Conservation (phyloP, 2,113 vertebrate genomes). For the Osmerus mordax region DNA sequence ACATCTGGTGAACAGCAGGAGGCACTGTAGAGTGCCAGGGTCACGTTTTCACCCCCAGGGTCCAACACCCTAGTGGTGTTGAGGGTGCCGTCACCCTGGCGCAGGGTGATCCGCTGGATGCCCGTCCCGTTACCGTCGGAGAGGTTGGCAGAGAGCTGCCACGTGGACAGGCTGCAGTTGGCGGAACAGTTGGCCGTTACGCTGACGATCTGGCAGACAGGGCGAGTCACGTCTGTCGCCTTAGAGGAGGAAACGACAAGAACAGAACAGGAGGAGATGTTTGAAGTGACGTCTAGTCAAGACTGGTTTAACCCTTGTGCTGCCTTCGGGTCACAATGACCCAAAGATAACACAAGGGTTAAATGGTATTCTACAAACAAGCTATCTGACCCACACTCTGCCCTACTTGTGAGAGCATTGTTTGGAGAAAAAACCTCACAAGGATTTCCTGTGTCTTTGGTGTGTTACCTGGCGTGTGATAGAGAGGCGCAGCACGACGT, state of each 20-base stretch:
- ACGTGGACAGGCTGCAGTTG: constrained; percentile 36
- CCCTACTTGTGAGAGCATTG: too few relatives aligned
- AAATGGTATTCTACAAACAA: too few relatives aligned
- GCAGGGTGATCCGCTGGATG: constrained; percentile 39
- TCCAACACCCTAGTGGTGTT: constrained; percentile 20
- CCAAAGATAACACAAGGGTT: too few relatives aligned
- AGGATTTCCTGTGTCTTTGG: neutral
- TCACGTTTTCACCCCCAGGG: constrained; percentile 24
- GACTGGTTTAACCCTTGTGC: too few relatives aligned
- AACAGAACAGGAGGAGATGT: too few relatives aligned
- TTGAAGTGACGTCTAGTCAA: too few relatives aligned
- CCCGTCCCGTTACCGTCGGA: constrained; percentile 54
- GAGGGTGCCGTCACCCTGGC: constrained; percentile 53
- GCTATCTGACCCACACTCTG: too few relatives aligned
- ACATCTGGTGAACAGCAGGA: constrained; percentile 54
- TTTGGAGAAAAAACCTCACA: too few relatives aligned
- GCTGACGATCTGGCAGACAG: constrained; percentile 45
- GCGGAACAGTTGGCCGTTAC: constrained; percentile 41
- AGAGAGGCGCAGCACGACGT: constrained; percentile 41
- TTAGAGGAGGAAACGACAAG: constrained; percentile 10
- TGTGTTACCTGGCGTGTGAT: constrained; percentile 28
- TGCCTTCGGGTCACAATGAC: too few relatives aligned
- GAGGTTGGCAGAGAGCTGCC: constrained; percentile 46
- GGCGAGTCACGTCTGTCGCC: constrained; percentile 54
- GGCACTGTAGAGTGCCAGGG: constrained; percentile 48